phyloP scores from a whole-genome alignment of 2,113 vertebrate species.

The Nycticorax nycticorax region DNA sequence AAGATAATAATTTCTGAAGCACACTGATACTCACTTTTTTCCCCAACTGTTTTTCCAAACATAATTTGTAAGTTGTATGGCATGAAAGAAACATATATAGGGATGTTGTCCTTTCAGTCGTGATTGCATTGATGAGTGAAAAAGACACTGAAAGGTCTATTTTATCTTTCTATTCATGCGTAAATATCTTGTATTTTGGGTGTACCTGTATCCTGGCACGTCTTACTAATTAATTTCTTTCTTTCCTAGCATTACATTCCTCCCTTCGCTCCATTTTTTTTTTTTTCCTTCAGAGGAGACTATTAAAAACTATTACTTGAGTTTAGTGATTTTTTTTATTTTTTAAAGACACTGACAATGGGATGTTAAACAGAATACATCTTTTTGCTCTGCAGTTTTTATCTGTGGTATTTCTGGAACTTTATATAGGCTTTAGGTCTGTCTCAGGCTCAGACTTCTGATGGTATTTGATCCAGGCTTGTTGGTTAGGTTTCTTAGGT shows the following conservation, averaged over 20 bases:
- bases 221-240: background rate
- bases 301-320: background rate
- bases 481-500: background rate
- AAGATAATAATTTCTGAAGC: slow-evolving; percentile 37
- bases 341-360: background rate
- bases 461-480: background rate
- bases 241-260: background rate
- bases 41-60: background rate
- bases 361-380: background rate
- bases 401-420: background rate
- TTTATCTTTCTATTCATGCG: background rate
- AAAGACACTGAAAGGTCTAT: background rate
- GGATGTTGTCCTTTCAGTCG: background rate
- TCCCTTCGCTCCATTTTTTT: background rate
- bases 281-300: background rate
- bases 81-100: background rate
- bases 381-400: background rate
- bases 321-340: background rate
- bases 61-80: background rate
- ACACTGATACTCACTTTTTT: background rate
- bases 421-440: background rate
- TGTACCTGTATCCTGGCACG: background rate
- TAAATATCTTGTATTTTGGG: background rate
- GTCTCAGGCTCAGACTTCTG: background rate
- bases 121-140: background rate